These are phyloP conservation scores for Chondrilla cf. caribensis DNA, from an alignment of 37 sponge, comb jelly and placozoan species.

Conservation along the genomic window DNA sequence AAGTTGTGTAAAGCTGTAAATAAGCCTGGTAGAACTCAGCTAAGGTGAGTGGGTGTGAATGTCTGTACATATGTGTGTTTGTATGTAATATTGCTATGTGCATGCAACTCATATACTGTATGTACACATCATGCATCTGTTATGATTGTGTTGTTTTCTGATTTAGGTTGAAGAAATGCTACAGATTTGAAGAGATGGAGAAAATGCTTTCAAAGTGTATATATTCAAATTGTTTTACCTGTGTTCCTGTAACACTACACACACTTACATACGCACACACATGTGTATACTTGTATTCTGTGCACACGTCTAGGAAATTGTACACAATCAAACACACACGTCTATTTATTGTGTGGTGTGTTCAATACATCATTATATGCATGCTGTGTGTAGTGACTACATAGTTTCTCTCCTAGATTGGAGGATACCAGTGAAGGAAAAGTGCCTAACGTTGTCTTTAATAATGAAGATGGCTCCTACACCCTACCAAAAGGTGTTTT, in stretches of 20 bases:
- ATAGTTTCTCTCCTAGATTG: neutral
- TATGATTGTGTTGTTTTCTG: neutral
- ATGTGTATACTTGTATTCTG: too few relatives aligned
- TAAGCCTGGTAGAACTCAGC: neutral
- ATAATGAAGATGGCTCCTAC: constrained; percentile 14
- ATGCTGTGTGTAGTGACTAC: too few relatives aligned
- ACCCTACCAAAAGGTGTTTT: constrained; percentile 50
- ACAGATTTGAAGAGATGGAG: neutral
- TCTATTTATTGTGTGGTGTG: too few relatives aligned
- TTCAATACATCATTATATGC: too few relatives aligned
- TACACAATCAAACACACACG: too few relatives aligned
- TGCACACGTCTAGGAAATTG: too few relatives aligned
- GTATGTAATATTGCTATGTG: too few relatives aligned
- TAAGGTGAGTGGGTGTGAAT: constrained; percentile 4
- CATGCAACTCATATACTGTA: neutral
- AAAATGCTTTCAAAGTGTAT: neutral
- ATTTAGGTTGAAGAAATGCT: constrained; percentile 1
- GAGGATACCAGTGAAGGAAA: neutral
- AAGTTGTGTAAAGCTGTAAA: constrained; percentile 7
- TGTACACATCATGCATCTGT: neutral
- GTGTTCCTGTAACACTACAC: too few relatives aligned
- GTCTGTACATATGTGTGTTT: too few relatives aligned
- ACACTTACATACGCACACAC: too few relatives aligned
- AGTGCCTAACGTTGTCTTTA: neutral
- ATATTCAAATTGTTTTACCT: too few relatives aligned